phyloP scores from a whole-genome alignment of 2,113 vertebrate species.

The Tyrannus savana region DNA sequence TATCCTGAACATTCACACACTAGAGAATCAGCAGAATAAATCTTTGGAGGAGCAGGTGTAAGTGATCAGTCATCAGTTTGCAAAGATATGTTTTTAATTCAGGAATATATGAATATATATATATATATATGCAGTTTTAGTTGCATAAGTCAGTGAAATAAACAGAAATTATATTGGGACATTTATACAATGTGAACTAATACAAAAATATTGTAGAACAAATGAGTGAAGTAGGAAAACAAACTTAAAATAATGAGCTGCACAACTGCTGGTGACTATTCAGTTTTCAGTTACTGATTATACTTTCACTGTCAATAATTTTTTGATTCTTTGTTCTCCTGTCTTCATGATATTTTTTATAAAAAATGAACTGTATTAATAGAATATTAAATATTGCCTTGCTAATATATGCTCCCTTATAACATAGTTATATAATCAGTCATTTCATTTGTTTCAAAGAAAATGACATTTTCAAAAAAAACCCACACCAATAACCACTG shows the following conservation, averaged over 20 bases:
- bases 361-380: background rate
- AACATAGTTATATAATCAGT: background rate
- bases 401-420: background rate
- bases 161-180: background rate
- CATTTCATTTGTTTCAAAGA: background rate
- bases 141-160: background rate
- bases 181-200: background rate
- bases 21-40: background rate
- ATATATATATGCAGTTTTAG: background rate
- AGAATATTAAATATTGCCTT: background rate
- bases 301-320: background rate
- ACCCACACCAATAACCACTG: background rate
- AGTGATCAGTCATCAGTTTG: background rate
- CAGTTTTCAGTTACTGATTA: background rate
- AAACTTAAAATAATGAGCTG: background rate
- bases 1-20: background rate
- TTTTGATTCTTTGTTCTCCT: background rate
- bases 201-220: background rate
- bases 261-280: background rate
- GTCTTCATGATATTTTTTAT: background rate
- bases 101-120: background rate
- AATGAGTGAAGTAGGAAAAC: background rate
- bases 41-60: conserved; percentile 7
- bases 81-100: background rate
- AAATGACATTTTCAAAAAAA: background rate